Evolutionary conservation across 64 coral and sea anemone species (phyloP), one percentile per base, ranked within the genome.

Genomic region (Pocillopora verrucosa): DNA sequence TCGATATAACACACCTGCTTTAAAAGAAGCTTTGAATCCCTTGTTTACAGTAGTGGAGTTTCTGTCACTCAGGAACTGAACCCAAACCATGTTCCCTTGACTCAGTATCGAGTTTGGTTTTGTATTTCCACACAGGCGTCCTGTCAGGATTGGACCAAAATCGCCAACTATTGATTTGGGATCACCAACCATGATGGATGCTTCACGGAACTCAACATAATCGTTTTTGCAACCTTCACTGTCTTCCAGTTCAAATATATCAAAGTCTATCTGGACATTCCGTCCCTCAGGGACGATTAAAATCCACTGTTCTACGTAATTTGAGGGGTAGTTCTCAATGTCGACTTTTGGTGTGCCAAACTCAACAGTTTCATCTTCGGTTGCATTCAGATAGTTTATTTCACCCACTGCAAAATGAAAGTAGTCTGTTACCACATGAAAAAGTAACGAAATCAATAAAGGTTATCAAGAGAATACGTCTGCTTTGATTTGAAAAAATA

Each of bases 1-100:
- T 45, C 6, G 2, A 3, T 45, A 45, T 45, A 45, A 37, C 56
- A 59, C 20, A 59, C n/a, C 45, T 59, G 80, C 60, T 83, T 83
- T 83, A 68, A 83, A 83, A 1, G 80, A 83, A 12, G 80, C 80
- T 19, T 67, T 83, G 62, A 83, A 83, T 67, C 80, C 80, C 26
- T 68, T 68, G 61, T 65, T 67, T 19, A 63, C 34, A 22, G 80
- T 83, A 13, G 80, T 20, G 51, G 61, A 14, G 80, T 65, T 83
- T 0, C 37, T n/a, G 10, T 35, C 34, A 12, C 17, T 83, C n/a
- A n/a, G n/a, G n/a, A n/a, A n/a, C n/a, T n/a, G n/a, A n/a, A n/a
- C n/a, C n/a, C n/a, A n/a, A n/a, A 79, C 56, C 51, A 30, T 79
- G 56, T 79, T 79, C 19, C 77, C 57, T 60, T 20, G 12, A 9